These are phyloP conservation scores for Mayetiola destructor DNA, from an alignment of 2,888 invertebrate genomes.

Conservation along the genomic window DNA sequence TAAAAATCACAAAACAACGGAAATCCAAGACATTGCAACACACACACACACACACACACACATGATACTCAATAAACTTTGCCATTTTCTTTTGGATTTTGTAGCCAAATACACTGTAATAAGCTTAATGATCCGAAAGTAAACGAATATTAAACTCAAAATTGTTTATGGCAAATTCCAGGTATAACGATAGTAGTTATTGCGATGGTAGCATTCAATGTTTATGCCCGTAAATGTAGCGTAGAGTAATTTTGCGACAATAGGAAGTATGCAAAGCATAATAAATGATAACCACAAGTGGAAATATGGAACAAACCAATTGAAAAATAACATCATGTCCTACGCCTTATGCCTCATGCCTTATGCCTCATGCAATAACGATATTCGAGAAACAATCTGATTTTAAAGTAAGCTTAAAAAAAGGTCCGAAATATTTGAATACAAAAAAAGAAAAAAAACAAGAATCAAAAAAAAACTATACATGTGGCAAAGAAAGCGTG, in stretches of 20 bases:
- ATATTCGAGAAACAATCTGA: background rate
- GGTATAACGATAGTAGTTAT: background rate
- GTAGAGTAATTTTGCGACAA: background rate
- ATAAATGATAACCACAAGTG: background rate
- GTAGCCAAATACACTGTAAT: too few species aligned
- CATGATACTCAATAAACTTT: too few species aligned
- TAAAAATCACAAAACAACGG: too few species aligned
- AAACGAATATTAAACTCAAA: conserved; percentile 11
- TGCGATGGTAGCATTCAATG: background rate
- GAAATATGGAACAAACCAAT: background rate
- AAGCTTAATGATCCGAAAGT: conserved; percentile 10
- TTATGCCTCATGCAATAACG: background rate
- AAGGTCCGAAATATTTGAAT: too few species aligned
- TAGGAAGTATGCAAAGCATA: background rate
- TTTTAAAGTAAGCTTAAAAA: background rate
- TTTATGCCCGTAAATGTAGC: conserved; percentile 7
- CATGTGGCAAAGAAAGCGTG: background rate
- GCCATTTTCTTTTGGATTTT: too few species aligned
- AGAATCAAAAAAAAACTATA: too few species aligned
- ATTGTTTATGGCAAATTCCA: conserved; percentile 4
- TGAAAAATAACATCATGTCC: conserved; percentile 6
- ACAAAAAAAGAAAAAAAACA: too few species aligned
- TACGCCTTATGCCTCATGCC: too few species aligned
- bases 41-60: too few species aligned
- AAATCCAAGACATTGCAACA: too few species aligned